These are phyloP conservation scores for Oppia nitens DNA, from an alignment of 1,140 invertebrate genomes.

Conservation along the genomic window DNA sequence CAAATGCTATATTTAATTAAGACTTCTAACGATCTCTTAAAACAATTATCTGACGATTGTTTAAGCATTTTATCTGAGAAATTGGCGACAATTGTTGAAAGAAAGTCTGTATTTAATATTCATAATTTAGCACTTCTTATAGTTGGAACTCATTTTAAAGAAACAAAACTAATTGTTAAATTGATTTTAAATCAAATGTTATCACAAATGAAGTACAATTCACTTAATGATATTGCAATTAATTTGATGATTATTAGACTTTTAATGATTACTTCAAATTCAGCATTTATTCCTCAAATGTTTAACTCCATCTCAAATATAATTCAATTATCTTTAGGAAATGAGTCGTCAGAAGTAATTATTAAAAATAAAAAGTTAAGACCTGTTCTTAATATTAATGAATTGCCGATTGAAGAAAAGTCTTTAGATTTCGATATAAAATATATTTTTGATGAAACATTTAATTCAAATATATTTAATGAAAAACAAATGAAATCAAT, in stretches of 20 bases:
- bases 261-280: neutral
- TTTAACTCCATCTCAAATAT: constrained; percentile 3
- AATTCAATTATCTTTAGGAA: neutral
- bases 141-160: constrained; percentile 1
- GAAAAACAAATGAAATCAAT: neutral
- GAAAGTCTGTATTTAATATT: neutral
- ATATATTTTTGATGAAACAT: neutral
- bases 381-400: neutral
- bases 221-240: neutral
- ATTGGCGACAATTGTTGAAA: neutral
- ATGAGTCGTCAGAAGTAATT: neutral
- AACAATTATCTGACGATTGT: neutral
- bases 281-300: neutral
- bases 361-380: neutral
- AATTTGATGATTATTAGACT: neutral
- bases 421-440: neutral
- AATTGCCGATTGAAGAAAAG: neutral
- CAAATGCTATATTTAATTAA: neutral
- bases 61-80: constrained; percentile 2
- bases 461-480: neutral
- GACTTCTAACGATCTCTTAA: neutral
- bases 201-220: constrained; percentile 1
- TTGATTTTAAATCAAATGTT: neutral
- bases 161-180: constrained; percentile 1
- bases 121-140: constrained; percentile 5